phyloP scores from a whole-genome alignment of 2,797 vertebrate species.

The Iguana delicatissima region DNA sequence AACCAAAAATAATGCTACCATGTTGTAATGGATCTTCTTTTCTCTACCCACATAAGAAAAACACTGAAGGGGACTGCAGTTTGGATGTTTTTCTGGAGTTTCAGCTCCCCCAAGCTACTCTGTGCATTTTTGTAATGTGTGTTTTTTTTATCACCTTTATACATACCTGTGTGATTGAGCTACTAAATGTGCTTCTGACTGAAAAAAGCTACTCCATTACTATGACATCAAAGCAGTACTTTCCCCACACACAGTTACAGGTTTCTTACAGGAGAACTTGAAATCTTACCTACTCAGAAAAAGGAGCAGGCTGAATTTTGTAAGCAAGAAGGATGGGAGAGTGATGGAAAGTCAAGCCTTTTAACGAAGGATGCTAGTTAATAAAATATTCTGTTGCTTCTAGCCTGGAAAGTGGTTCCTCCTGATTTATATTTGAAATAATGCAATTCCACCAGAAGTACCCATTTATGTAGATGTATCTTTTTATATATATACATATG shows the following conservation, averaged over 20 bases:
- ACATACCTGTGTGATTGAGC: neutral
- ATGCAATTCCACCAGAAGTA: neutral
- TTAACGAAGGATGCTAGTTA: neutral
- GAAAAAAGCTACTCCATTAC: neutral
- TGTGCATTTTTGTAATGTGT: neutral
- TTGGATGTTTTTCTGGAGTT: neutral
- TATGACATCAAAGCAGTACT: too few species aligned
- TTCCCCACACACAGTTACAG: neutral
- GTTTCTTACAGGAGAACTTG: neutral
- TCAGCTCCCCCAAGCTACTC: neutral
- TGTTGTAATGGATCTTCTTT: too few species aligned
- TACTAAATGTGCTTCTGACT: neutral
- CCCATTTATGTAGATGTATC: neutral
- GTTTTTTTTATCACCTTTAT: neutral
- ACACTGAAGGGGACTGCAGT: neutral
- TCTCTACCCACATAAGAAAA: neutral
- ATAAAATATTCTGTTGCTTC: neutral
- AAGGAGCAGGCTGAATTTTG: neutral
- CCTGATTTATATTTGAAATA: neutral
- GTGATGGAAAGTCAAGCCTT: too few species aligned
- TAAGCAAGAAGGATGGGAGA: neutral
- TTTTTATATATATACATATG: neutral
- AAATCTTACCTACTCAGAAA: neutral
- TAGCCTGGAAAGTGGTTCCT: neutral
- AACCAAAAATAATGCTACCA: neutral